Conservation (phyloP, 2,113 vertebrate species). For the Phoxinus phoxinus region DNA sequence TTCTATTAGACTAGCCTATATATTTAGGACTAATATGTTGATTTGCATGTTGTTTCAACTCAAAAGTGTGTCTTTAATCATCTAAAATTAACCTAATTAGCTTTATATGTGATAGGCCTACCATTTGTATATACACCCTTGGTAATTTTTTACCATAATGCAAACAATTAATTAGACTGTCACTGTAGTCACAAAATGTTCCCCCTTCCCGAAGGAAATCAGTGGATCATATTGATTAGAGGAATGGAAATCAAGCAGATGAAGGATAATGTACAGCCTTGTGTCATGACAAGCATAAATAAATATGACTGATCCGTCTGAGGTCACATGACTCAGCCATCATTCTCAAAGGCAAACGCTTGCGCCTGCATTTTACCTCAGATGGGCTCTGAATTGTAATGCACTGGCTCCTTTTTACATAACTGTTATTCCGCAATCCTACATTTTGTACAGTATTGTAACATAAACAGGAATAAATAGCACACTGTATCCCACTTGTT, state of each 20-base stretch:
- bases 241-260: slow-evolving; percentile 3
- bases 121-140: not conserved
- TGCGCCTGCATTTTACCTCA: slow-evolving; percentile 11
- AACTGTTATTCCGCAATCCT: not conserved
- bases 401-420: not conserved
- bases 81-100: not conserved
- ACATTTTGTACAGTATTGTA: not conserved
- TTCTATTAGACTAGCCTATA: not conserved
- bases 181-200: not conserved
- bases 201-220: not conserved
- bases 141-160: not conserved
- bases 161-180: not conserved
- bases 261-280: slow-evolving; percentile 25
- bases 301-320: slow-evolving; percentile 25
- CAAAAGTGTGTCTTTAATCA: not conserved
- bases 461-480: not conserved
- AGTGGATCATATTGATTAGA: slow-evolving; percentile 17
- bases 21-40: not conserved
- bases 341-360: slow-evolving; percentile 9
- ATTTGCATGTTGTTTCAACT: not conserved
- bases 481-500: not conserved
- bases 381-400: slow-evolving; percentile 33
- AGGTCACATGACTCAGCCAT: slow-evolving; percentile 41
- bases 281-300: slow-evolving; percentile 42
- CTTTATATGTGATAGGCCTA: not conserved